These are phyloP conservation scores for Watsonalla cultraria DNA, from an alignment of 2,888 invertebrate species.

Conservation along the genomic window DNA sequence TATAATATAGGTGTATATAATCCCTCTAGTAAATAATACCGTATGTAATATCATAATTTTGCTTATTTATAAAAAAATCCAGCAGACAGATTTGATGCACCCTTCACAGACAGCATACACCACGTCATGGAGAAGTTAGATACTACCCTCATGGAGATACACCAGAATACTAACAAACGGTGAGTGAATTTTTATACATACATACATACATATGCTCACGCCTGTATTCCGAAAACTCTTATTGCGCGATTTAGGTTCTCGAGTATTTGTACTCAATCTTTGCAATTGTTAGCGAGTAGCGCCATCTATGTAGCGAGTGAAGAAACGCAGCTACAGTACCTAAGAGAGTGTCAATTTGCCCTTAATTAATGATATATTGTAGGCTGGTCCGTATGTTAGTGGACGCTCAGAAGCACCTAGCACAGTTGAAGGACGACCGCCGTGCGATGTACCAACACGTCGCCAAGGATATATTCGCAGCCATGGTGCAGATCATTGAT, in stretches of 20 bases:
- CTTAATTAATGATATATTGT: not conserved
- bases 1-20: no score
- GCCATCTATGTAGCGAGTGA: no score
- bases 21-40: no score
- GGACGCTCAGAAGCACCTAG: constrained; percentile 31
- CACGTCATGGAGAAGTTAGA: constrained; percentile 49
- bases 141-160: constrained; percentile 48
- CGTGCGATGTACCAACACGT: constrained; percentile 17
- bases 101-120: constrained; percentile 31
- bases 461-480: constrained; percentile 21
- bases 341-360: no score
- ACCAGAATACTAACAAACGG: constrained; percentile 46
- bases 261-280: no score
- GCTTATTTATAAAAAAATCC: no score
- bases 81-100: constrained; percentile 23
- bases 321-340: no score
- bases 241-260: no score
- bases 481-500: constrained; percentile 28
- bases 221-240: no score
- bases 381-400: constrained; percentile 46
- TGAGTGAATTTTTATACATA: constrained; percentile 19
- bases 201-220: no score
- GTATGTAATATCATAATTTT: no score
- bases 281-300: no score
- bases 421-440: constrained; percentile 18